Evolutionary conservation across 2,113 vertebrate species (phyloP).

Genomic region (Orcinus orca): DNA sequence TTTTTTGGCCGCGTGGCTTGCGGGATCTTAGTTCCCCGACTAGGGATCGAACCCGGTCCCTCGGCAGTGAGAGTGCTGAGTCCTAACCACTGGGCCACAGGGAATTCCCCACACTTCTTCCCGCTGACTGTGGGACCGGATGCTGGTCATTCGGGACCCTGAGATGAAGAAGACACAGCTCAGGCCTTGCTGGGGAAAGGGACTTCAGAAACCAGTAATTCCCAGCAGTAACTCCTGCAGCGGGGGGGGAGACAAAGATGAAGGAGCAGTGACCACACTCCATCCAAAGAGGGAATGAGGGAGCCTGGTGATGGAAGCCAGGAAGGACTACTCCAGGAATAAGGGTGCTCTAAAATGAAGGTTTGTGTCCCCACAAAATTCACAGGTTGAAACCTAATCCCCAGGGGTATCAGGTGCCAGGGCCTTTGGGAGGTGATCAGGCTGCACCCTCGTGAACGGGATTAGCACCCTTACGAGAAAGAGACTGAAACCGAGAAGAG

Average conservation of each 20-base stretch:
- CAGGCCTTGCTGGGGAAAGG: background rate
- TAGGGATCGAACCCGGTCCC: accelerated
- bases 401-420: accelerated
- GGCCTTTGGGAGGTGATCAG: background rate
- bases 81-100: accelerated
- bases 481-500: background rate
- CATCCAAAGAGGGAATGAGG: accelerated
- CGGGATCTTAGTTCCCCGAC: background rate
- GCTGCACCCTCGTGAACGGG: background rate
- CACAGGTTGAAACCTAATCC: background rate
- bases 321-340: background rate
- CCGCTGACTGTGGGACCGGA: accelerated
- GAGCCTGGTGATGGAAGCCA: background rate
- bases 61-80: background rate
- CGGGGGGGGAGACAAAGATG: accelerated
- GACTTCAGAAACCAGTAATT: background rate
- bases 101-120: background rate
- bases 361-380: background rate
- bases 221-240: background rate
- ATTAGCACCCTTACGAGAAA: background rate
- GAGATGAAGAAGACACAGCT: background rate
- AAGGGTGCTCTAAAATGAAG: background rate
- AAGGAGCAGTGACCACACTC: background rate
- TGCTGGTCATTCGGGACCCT: background rate
- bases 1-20: background rate